Evolutionary conservation across 2,113 vertebrate genomes (phyloP), one percentile per base, ranked within the genome.

Genomic region (Euleptes europaea): DNA sequence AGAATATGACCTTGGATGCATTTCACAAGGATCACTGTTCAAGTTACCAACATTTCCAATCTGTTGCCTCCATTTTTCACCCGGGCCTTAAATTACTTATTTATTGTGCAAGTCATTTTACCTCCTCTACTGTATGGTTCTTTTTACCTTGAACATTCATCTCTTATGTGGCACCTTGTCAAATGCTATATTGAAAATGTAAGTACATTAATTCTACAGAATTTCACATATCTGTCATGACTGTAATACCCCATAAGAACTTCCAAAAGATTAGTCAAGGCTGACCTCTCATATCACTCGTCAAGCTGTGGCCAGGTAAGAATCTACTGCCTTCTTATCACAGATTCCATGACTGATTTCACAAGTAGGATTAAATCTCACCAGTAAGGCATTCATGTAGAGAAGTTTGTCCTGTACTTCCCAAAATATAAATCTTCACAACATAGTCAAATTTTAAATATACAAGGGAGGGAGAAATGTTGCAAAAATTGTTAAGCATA

Each of bases 91-190:
- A 77, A 70, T 57, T 35, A 31, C 15, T 40, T 67, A 65, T 84
- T 66, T 65, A 69, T 40, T 26, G 38, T 67, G 57, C 21, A 44
- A 66, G 38, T 57, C 14, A 28, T 76, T 82, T 38, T 84, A 54
- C 82, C 63, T 84, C 28, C 23, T 77, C 44, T n/a, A 54, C 10
- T 33, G 10, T 75, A 44, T n/a, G 26, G 65, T 49, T 84, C 35
- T 69, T 82, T 26, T 77, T 84, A 77, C 35, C 15, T 54, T 84
- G 47, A 57, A 5, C 74, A 69, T 69, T 84, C 28, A 84, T 84
- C 63, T 54, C 73, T 69, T 33, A 21, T 57, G 15, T 69, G 44
- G 35, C 33, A 77, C 44, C 28, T 77, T 84, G 73, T 77, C 82
- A 84, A 84, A 77, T 77, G 23, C 42, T 49, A n/a, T 49, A 73